phyloP scores from a whole-genome alignment of 1,140 invertebrate genomes.

The Amyelois transitella region DNA sequence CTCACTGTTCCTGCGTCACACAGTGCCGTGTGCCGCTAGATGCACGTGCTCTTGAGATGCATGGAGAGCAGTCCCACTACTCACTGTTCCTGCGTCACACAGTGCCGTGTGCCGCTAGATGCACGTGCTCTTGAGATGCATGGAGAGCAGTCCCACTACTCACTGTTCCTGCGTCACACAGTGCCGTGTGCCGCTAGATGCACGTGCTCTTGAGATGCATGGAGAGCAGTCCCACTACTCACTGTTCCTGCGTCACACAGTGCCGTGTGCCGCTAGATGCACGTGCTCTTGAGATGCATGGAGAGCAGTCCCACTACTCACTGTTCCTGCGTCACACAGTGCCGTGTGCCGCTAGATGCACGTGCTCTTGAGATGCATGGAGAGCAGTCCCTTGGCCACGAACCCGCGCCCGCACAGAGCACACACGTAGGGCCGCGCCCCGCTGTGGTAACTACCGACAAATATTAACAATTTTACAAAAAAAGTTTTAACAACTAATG shows the following conservation, averaged over 20 bases:
- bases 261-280: neutral
- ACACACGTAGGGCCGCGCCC: slow-evolving; percentile 85
- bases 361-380: slow-evolving; percentile 76
- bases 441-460: slow-evolving; percentile 78
- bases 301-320: no score
- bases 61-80: neutral
- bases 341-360: slow-evolving; percentile 36
- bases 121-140: neutral
- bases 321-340: neutral
- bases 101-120: no score
- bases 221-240: no score
- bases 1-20: no score
- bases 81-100: no score
- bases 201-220: slow-evolving; percentile 1
- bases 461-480: neutral
- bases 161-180: no score
- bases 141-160: neutral
- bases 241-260: no score
- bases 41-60: neutral
- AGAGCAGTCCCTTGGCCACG: slow-evolving; percentile 78
- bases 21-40: no score
- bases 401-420: slow-evolving; percentile 80
- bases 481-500: no score
- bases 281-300: slow-evolving; percentile 1
- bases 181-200: neutral